Conservation (phyloP, 2,113 vertebrate genomes). For the Sciurus niger region DNA sequence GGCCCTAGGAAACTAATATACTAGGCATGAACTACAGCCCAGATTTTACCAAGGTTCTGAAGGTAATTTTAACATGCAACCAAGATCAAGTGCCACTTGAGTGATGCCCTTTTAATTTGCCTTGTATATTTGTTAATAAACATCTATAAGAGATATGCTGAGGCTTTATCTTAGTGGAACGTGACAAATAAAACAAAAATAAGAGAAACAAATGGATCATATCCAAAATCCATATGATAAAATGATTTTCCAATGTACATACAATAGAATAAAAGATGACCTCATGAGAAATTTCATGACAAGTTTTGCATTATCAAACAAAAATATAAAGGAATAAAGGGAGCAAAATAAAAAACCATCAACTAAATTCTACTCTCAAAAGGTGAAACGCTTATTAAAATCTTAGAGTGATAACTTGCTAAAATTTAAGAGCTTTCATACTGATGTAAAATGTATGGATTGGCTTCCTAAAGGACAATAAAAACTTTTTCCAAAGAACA, state of each 20-base stretch:
- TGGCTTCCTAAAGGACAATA: not conserved
- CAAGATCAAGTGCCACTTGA: not conserved
- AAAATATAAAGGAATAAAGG: not conserved
- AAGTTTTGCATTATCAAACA: not conserved
- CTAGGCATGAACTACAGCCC: not conserved
- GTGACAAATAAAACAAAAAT: slow-evolving; percentile 56
- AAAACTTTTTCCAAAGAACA: not conserved
- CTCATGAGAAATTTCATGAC: not conserved
- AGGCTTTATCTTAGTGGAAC: not conserved
- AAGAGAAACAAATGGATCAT: not conserved
- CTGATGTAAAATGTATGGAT: not conserved
- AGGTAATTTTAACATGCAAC: not conserved
- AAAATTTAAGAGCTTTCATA: not conserved
- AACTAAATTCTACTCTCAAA: not conserved
- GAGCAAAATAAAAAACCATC: not conserved
- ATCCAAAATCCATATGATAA: not conserved
- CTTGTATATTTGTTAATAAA: not conserved
- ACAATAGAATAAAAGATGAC: not conserved
- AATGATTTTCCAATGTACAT: not conserved
- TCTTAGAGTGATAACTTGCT: not conserved
- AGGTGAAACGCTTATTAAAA: not conserved
- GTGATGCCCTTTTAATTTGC: not conserved
- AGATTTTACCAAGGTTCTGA: not conserved
- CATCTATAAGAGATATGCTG: not conserved
- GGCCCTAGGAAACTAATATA: not conserved